A percentile compares a stretch with the other conserved stretches of the same genome.
Conservation (phyloP, 2,888 invertebrate species). For the Ferdinandea cuprea region DNA sequence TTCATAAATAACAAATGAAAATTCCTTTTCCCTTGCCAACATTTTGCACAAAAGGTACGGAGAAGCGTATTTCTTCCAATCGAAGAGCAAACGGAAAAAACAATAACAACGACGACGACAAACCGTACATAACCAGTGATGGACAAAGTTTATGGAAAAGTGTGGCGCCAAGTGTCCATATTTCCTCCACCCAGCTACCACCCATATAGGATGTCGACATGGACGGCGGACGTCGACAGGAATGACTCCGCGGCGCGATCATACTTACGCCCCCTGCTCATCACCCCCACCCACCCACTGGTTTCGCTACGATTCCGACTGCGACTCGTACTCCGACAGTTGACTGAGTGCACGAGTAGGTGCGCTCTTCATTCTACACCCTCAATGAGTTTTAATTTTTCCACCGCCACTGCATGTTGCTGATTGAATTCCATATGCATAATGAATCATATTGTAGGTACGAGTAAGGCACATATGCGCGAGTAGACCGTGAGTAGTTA, state of each 20-base stretch:
- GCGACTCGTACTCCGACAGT: slow-evolving; percentile 24
- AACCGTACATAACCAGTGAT: slow-evolving; percentile 69
- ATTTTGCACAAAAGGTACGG: slow-evolving; percentile 42
- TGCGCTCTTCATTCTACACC: slow-evolving; percentile 71
- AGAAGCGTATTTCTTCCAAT: slow-evolving; percentile 47
- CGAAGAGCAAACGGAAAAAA: slow-evolving; percentile 32
- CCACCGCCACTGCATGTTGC: slow-evolving; percentile 70
- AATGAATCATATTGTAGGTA: slow-evolving; percentile 72
- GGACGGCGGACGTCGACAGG: slow-evolving; percentile 34
- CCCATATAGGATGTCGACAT: slow-evolving; percentile 71
- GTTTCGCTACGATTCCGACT: slow-evolving; percentile 11
- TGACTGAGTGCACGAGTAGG: background rate
- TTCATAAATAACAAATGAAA: slow-evolving; percentile 67
- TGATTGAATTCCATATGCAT: slow-evolving; percentile 75
- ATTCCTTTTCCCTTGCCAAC: slow-evolving; percentile 54
- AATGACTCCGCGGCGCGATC: slow-evolving; percentile 60
- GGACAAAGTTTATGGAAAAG: slow-evolving; percentile 75
- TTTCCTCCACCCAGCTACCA: slow-evolving; percentile 71
- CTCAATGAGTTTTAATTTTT: slow-evolving; percentile 73
- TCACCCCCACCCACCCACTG: slow-evolving; percentile 5
- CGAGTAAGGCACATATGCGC: slow-evolving; percentile 16
- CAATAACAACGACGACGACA: slow-evolving; percentile 48
- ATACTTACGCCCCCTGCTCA: slow-evolving; percentile 16
- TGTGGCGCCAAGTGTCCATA: slow-evolving; percentile 75
- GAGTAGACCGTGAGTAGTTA: slow-evolving; percentile 21